Conservation (phyloP, 2,113 vertebrate genomes). For the Gasterosteus nipponicus region DNA sequence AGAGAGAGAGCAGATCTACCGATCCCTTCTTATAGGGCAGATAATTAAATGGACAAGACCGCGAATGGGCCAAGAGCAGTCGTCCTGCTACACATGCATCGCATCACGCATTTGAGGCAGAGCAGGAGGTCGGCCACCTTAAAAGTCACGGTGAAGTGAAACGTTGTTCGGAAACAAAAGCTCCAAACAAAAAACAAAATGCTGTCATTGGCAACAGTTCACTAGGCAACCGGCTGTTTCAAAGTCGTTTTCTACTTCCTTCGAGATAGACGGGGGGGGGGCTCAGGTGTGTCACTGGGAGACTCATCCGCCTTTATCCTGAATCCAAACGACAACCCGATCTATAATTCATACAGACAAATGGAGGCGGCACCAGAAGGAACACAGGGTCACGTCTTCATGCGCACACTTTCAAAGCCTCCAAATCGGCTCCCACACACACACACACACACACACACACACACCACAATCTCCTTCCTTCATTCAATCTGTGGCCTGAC, state of each 20-base stretch:
- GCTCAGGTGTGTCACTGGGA: constrained; percentile 67
- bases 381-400: constrained; percentile 32
- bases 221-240: constrained; percentile 30
- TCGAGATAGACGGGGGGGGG: constrained; percentile 37
- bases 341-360: constrained; percentile 78
- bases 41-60: no score
- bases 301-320: constrained; percentile 54
- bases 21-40: no score
- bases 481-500: constrained; percentile 67
- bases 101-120: constrained; percentile 8
- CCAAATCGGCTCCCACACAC: constrained; percentile 42
- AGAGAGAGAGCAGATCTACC: no score
- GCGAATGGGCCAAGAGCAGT: no score
- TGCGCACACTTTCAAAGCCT: constrained; percentile 41
- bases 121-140: constrained; percentile 14
- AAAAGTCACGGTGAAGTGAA: constrained; percentile 22
- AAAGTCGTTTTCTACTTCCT: constrained; percentile 41
- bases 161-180: constrained; percentile 24
- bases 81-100: no score
- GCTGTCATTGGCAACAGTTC: constrained; percentile 12
- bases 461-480: constrained; percentile 54
- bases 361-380: constrained; percentile 63
- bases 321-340: constrained; percentile 62
- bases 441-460: constrained; percentile 23
- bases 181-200: no score